These are phyloP conservation scores for Nephotettix cincticeps DNA, from an alignment of 1,140 invertebrate genomes.

Conservation along the genomic window DNA sequence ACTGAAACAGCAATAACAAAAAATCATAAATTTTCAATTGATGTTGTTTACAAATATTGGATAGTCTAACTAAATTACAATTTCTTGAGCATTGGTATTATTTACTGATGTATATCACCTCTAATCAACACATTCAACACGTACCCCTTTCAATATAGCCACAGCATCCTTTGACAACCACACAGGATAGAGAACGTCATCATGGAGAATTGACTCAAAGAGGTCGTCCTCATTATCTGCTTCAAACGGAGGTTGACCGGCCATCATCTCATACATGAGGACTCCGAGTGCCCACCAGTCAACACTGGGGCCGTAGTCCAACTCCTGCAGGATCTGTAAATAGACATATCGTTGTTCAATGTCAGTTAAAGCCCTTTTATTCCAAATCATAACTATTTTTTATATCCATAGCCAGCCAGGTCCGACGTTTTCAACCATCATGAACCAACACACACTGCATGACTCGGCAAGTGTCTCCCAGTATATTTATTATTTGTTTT, in stretches of 20 bases:
- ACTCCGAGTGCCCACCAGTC: slow-evolving; percentile 99
- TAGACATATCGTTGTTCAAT: too few relatives aligned
- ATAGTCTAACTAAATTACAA: too few relatives aligned
- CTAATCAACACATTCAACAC: slow-evolving; percentile 3
- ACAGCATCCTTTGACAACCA: slow-evolving; percentile 97
- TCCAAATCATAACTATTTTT: too few relatives aligned
- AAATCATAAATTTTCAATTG: background rate
- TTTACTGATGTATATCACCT: too few relatives aligned
- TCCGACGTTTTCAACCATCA: too few relatives aligned
- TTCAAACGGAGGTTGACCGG: slow-evolving; percentile 98
- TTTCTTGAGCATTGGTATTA: too few relatives aligned
- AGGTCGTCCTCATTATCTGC: slow-evolving; percentile 99
- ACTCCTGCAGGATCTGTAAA: slow-evolving; percentile 83
- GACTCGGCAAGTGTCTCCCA: too few relatives aligned
- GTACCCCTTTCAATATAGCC: slow-evolving; percentile 86
- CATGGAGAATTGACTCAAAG: slow-evolving; percentile 97
- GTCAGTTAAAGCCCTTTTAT: too few relatives aligned
- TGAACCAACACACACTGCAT: too few relatives aligned
- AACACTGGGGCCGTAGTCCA: slow-evolving; percentile 96
- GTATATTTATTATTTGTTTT: too few relatives aligned
- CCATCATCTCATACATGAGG: slow-evolving; percentile 99
- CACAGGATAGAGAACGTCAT: slow-evolving; percentile 97
- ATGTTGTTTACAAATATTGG: too few relatives aligned
- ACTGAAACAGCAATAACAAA: slow-evolving; percentile 56
- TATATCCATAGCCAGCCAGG: too few relatives aligned